phyloP scores from a whole-genome alignment of 2,888 invertebrate genomes.

The Drosophila paramelanica region DNA sequence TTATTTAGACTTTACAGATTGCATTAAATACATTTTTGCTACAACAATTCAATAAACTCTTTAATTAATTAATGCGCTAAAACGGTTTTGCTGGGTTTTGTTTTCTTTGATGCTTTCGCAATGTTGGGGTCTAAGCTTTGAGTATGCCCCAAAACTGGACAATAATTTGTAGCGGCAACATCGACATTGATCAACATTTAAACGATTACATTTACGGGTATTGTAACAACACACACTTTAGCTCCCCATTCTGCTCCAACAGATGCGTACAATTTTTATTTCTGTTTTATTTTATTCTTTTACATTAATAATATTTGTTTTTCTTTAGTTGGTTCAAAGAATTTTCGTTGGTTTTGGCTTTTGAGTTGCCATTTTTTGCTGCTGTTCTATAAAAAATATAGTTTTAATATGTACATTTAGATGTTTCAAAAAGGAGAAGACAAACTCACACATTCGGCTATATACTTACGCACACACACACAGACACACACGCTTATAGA shows the following conservation, averaged over 20 bases:
- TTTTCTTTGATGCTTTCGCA: background rate
- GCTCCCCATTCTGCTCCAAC: background rate
- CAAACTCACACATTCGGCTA: slow-evolving; percentile 21
- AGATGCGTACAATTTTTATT: slow-evolving; percentile 5
- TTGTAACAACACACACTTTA: background rate
- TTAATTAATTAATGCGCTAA: slow-evolving; percentile 21
- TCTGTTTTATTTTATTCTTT: background rate
- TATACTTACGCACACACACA: slow-evolving; percentile 6
- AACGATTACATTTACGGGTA: slow-evolving; percentile 37
- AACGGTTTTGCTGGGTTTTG: slow-evolving; percentile 9
- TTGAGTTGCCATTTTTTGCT: background rate
- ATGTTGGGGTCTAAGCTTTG: slow-evolving; percentile 5
- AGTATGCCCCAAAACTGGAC: slow-evolving; percentile 9
- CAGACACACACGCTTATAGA: slow-evolving; percentile 1
- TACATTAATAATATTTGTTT: background rate
- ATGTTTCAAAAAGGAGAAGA: slow-evolving; percentile 52
- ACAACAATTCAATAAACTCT: slow-evolving; percentile 46
- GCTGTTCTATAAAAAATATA: slow-evolving; percentile 56
- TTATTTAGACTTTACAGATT: slow-evolving; percentile 44
- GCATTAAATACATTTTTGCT: slow-evolving; percentile 38
- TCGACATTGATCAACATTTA: slow-evolving; percentile 40
- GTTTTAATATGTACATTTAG: slow-evolving; percentile 60
- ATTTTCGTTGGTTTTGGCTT: slow-evolving; percentile 20
- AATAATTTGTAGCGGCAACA: slow-evolving; percentile 27
- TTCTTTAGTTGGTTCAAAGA: background rate